Evolutionary conservation across 2,797 vertebrate species (phyloP), one percentile per base, ranked within the genome.

Genomic region (Cryptoblepharus egeriae): DNA sequence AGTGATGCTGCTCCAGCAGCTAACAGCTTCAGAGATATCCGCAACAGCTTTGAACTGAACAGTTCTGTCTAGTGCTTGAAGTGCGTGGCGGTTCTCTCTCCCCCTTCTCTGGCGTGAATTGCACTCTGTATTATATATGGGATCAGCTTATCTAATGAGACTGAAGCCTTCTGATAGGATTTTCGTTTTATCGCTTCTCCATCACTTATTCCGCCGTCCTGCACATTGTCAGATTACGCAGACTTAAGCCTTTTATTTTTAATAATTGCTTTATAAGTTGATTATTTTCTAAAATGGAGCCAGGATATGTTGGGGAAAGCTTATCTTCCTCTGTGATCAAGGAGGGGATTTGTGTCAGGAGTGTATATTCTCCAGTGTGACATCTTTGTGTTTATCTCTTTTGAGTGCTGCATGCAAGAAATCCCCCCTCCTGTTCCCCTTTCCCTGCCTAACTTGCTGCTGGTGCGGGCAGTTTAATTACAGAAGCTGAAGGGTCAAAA

Each of bases 401-500:
- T 84, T 0, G 75, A 1, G 0, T 57, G 22, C 61, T 3, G 7
- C 15, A 49, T 77, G 61, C 20, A 13, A 12, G 55, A 0, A 0
- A 20, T 39, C 8, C 75, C 30, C 26, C 64, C 8, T 26, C 1
- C 20, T 5, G 11, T 18, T 2, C 32, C 26, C 15, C 22, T 9
- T 0, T 0, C 2, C 37, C 61, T 20, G 55, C 15, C 75, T 79
- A 57, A 96, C 91, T 95, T 95, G 96, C 96, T 97, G 0, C 90
- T 95, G 88, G 95, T 94, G 85, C 96, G 96, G 1, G 96, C 89
- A 13, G 94, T n/a, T 79, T 81, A 91, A 88, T 96, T 96, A 87
- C 96, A 93, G 86, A 97, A 94, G 30, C 30, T 91, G 95, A 0
- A 88, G 95, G 55, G 95, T 96, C 72, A 96, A 86, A 42, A 93